A percentile compares a stretch with the other conserved stretches of the same genome.
Conservation (phyloP, 1,140 invertebrate species). For the Zaprionus davidi region DNA sequence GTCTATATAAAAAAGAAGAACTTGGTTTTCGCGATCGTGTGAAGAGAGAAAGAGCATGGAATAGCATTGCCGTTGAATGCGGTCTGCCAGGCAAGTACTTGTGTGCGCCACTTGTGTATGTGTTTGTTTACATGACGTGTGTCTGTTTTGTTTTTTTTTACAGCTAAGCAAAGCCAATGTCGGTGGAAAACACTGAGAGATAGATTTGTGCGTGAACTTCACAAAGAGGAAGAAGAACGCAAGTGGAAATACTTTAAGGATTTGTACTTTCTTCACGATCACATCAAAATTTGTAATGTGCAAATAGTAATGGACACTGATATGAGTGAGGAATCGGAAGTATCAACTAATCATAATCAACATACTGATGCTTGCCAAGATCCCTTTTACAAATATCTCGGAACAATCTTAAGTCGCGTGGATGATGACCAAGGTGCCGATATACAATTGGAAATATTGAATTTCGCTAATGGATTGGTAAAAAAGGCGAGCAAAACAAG, state of each 20-base stretch:
- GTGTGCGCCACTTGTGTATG: too few species aligned
- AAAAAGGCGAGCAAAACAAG: neutral
- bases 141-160: neutral
- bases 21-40: neutral
- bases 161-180: slow-evolving; percentile 23
- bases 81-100: slow-evolving; percentile 18
- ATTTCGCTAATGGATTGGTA: slow-evolving; percentile 26
- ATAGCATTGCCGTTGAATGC: slow-evolving; percentile 7
- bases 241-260: slow-evolving; percentile 3
- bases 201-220: slow-evolving; percentile 35
- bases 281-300: slow-evolving; percentile 16
- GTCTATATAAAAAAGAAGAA: slow-evolving; percentile 33
- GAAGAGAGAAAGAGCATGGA: slow-evolving; percentile 27
- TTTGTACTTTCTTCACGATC: slow-evolving; percentile 22
- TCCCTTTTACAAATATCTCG: slow-evolving; percentile 47
- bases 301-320: too few species aligned
- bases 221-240: slow-evolving; percentile 12
- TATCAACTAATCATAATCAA: neutral
- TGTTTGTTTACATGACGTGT: too few species aligned
- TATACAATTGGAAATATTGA: slow-evolving; percentile 39
- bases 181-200: slow-evolving; percentile 41
- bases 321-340: too few species aligned
- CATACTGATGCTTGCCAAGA: neutral
- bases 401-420: slow-evolving; percentile 36
- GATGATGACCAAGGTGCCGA: slow-evolving; percentile 22